A percentile compares a stretch with the other conserved stretches of the same genome.
Conservation (phyloP, 2,113 vertebrate species). For the Galbula dea region DNA sequence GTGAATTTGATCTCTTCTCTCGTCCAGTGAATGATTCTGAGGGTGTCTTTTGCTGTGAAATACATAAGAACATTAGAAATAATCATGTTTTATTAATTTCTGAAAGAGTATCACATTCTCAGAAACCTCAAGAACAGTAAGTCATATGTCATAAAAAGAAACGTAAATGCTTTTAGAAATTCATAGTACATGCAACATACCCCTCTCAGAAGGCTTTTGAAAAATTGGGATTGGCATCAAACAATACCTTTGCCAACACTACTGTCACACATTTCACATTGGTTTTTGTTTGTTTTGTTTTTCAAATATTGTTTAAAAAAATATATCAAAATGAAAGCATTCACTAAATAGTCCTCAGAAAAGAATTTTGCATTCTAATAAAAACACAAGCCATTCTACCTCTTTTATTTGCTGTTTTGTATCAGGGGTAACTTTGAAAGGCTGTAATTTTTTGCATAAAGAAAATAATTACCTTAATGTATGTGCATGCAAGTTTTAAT, state of each 20-base stretch:
- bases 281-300: too few species aligned
- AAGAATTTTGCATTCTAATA: background rate
- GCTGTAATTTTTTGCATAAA: background rate
- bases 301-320: background rate
- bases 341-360: background rate
- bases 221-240: background rate
- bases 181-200: background rate
- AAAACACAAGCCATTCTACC: background rate
- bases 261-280: background rate
- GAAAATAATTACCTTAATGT: background rate
- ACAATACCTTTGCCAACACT: background rate
- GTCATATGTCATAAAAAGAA: background rate
- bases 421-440: background rate
- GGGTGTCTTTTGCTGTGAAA: constrained; percentile 83
- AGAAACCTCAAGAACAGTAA: background rate
- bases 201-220: background rate
- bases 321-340: background rate
- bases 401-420: background rate
- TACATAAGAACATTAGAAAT: background rate
- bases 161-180: background rate
- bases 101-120: background rate
- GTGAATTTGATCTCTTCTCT: constrained; percentile 91
- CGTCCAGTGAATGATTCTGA: constrained; percentile 84
- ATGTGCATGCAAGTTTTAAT: background rate
- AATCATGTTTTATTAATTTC: background rate